Conservation (phyloP, 2,888 invertebrate species). For the Polyommatus icarus region DNA sequence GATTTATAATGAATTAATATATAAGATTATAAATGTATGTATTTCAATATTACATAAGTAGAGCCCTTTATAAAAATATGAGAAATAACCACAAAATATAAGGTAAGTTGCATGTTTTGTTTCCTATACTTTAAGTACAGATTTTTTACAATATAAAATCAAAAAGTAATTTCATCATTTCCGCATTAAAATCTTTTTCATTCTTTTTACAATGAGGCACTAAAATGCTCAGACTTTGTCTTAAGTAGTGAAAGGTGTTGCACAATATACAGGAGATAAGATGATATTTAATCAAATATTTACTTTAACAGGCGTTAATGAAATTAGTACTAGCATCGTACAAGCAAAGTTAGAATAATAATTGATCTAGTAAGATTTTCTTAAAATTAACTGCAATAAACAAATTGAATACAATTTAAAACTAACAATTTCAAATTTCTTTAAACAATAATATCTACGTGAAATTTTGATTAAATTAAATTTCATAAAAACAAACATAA, state of each 20-base stretch:
- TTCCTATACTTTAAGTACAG: neutral
- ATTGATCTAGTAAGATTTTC: neutral
- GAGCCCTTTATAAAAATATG: neutral
- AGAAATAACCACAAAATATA: neutral
- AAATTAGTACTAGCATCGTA: no score
- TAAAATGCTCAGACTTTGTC: neutral
- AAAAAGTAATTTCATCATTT: neutral
- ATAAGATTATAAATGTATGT: neutral
- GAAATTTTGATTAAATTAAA: neutral
- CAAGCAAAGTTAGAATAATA: neutral
- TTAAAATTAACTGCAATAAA: neutral
- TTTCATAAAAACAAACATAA: neutral
- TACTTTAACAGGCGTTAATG: no score
- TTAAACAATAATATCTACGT: neutral
- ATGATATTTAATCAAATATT: no score
- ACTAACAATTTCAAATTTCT: neutral
- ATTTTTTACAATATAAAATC: no score
- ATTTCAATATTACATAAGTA: neutral
- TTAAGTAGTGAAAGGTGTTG: neutral
- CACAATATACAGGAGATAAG: neutral
- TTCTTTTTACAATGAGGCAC: neutral
- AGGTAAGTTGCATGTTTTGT: neutral
- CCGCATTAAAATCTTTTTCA: neutral
- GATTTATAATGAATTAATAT: neutral
- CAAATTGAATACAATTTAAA: neutral